Evolutionary conservation across 2,113 vertebrate species (phyloP), one percentile per base, ranked within the genome.

Genomic region (Nansenia antarctica): DNA sequence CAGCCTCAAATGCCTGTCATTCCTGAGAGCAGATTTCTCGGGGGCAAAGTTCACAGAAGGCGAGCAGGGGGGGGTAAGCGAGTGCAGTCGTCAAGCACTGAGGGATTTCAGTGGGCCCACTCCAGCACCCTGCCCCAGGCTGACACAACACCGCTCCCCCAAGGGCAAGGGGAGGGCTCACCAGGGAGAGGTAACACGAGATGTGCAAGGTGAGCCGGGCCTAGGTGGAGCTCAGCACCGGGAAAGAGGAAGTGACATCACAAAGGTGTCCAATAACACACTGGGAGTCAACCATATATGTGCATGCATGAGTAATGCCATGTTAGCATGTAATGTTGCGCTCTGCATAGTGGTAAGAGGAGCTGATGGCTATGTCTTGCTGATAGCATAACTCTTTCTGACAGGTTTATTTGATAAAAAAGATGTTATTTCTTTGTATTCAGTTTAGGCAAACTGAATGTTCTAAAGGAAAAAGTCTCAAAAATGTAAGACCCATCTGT

Each of bases 1-100:
- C 90, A 74, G 89, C 84, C 85, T 81, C 65, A 64, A 77, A 93
- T 91, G 89, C 94, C 94, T 90, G 91, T 94, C 95, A 96, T 96
- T 95, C 95, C 93, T 82, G 52, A 91, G 86, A 63, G 79, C 27
- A 74, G 81, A 90, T 91, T 86, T 90, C 86, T 90, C 77, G 52
- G 83, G 92, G 91, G 82, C 72, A 85, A 88, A 91, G 92, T 91
- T 94, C 80, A 81, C 34, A 45, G 89, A 83, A 88, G 88, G 91
- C 88, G 82, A 84, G 93, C 68, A 63, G n/a, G n/a, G 42, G 74
- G 80, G 70, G 68, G 62, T 69, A 72, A 73, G 52, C 58, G 12
- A 1, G 62, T 26, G 66, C 22, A 9, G 69, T 24, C 59, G 52
- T 65, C 47, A 70, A 65, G 73, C 62, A 37, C 73, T 45, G 52